phyloP scores from a whole-genome alignment of 2,888 invertebrate species.

The Cerceris ruficornis region DNA sequence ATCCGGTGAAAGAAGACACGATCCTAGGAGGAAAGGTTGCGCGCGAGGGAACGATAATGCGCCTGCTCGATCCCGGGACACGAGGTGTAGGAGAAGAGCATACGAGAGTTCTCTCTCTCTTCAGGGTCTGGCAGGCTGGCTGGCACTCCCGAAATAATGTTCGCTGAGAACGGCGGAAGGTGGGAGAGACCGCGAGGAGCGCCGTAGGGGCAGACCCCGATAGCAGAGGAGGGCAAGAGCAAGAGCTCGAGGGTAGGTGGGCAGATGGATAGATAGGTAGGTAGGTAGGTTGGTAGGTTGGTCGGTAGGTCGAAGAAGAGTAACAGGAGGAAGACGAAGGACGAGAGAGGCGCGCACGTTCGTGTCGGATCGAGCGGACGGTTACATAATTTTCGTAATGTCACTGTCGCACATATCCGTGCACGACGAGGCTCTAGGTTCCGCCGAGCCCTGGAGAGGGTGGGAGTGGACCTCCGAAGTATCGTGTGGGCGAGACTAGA shows the following conservation, averaged over 20 bases:
- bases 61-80: slow-evolving; percentile 68
- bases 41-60: slow-evolving; percentile 51
- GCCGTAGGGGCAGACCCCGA: slow-evolving; percentile 6
- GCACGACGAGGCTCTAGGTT: not conserved
- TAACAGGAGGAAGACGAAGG: slow-evolving; percentile 47
- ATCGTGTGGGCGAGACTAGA: slow-evolving; percentile 3
- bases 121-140: slow-evolving; percentile 67
- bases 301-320: slow-evolving; percentile 39
- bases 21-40: slow-evolving; percentile 33
- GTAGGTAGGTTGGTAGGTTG: slow-evolving; percentile 1
- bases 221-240: slow-evolving; percentile 2
- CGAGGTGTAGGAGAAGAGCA: slow-evolving; percentile 38
- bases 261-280: not conserved
- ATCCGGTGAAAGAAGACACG: no score
- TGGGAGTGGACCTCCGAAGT: slow-evolving; percentile 37
- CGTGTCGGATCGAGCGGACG: slow-evolving; percentile 44
- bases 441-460: slow-evolving; percentile 19
- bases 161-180: slow-evolving; percentile 40
- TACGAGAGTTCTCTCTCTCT: slow-evolving; percentile 28
- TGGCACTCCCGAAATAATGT: slow-evolving; percentile 78
- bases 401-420: slow-evolving; percentile 17
- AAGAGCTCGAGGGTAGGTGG: not conserved
- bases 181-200: slow-evolving; percentile 2
- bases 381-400: slow-evolving; percentile 66
- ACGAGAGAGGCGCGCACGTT: slow-evolving; percentile 40